Conservation (phyloP, 1,140 invertebrate species). For the Drusus annulatus region DNA sequence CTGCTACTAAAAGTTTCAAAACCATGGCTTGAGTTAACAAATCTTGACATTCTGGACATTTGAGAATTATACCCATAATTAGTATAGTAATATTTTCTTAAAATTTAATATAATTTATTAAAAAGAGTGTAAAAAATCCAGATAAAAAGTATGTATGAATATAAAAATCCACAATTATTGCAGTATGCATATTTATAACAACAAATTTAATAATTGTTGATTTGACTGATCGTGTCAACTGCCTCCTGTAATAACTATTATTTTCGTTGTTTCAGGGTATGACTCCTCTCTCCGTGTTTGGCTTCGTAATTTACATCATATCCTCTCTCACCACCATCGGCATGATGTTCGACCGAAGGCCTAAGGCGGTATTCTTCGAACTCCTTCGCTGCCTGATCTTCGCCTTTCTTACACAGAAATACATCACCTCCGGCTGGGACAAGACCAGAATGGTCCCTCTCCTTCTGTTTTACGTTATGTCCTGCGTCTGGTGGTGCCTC, state of each 20-base stretch:
- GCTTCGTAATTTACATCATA: constrained; percentile 77
- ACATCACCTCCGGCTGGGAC: constrained; percentile 34
- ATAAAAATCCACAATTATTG: too few species aligned
- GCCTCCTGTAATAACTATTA: not conserved
- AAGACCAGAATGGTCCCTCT: constrained; percentile 44
- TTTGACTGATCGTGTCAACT: too few species aligned
- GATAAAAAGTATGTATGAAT: too few species aligned
- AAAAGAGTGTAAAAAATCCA: too few species aligned
- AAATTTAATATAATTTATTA: too few species aligned
- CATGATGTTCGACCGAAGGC: constrained; percentile 77
- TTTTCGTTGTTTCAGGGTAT: constrained; percentile 72
- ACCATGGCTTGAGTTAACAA: too few species aligned
- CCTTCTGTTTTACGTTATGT: constrained; percentile 52
- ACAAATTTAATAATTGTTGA: too few species aligned
- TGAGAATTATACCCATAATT: too few species aligned
- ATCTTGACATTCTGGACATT: too few species aligned
- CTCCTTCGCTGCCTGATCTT: constrained; percentile 72
- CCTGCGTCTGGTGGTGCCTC: constrained; percentile 54
- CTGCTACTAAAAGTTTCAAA: too few species aligned
- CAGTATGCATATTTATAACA: too few species aligned
- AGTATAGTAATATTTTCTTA: too few species aligned
- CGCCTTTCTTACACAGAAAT: constrained; percentile 55
- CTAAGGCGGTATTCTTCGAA: constrained; percentile 72
- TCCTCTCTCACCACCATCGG: constrained; percentile 79
- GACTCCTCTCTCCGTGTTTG: constrained; percentile 71